Conservation (phyloP, 2,113 vertebrate species). For the Panurus biarmicus region DNA sequence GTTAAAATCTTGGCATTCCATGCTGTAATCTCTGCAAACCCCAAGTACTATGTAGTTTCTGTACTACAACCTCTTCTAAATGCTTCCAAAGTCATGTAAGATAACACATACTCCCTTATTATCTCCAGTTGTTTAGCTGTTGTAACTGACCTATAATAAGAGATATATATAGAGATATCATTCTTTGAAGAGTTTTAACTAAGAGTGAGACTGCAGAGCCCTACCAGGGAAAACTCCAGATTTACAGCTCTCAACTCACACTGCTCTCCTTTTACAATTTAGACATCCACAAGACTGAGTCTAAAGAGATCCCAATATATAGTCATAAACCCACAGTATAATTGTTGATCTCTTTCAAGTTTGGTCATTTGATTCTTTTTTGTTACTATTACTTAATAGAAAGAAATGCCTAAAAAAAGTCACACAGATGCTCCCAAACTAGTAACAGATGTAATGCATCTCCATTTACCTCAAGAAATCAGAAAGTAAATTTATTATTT, state of each 20-base stretch:
- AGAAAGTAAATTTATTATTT: neutral
- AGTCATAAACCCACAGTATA: neutral
- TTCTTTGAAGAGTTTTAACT: neutral
- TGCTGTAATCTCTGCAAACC: neutral
- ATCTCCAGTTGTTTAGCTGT: neutral
- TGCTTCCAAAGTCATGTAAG: neutral
- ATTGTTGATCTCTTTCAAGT: neutral
- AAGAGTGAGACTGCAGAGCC: neutral
- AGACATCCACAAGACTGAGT: neutral
- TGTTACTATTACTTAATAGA: neutral
- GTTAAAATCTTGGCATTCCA: neutral
- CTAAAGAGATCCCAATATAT: neutral
- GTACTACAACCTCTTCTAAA: neutral
- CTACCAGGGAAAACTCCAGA: neutral
- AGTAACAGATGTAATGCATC: neutral
- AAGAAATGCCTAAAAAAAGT: neutral
- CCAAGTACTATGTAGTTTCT: neutral
- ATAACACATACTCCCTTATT: neutral
- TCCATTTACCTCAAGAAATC: neutral
- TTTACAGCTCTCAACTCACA: neutral
- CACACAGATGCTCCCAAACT: neutral
- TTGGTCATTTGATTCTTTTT: neutral
- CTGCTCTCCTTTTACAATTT: neutral
- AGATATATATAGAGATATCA: neutral
- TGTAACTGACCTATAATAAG: neutral